Percentiles rank a stretch among this genome's conserved stretches.
These are phyloP conservation scores for Frankliniella intonsa DNA, from an alignment of 2,888 invertebrate genomes.

Conservation along the genomic window DNA sequence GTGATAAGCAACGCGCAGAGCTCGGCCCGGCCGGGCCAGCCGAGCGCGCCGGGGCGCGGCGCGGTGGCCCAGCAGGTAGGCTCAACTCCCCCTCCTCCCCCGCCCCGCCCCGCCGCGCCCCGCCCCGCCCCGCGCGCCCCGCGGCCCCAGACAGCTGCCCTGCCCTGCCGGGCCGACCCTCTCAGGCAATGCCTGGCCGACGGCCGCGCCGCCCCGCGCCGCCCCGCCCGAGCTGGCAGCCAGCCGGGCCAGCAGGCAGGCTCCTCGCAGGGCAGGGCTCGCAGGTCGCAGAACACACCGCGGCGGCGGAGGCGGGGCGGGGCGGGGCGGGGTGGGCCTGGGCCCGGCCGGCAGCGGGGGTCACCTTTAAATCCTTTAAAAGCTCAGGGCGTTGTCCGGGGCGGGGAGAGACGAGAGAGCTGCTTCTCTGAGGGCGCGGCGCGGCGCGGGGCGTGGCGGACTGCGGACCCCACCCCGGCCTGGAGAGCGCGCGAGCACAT, in stretches of 20 bases:
- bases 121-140: background rate
- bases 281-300: background rate
- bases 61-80: background rate
- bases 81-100: background rate
- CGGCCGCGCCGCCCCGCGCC: background rate
- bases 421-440: too few relatives aligned
- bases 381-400: too few relatives aligned
- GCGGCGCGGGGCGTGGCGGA: too few relatives aligned
- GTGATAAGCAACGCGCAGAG: conserved; percentile 1
- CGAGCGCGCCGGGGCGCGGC: background rate
- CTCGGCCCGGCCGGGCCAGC: background rate
- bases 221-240: too few relatives aligned
- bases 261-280: background rate
- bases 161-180: background rate
- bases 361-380: too few relatives aligned
- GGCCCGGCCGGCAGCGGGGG: background rate
- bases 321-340: background rate
- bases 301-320: background rate
- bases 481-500: too few relatives aligned
- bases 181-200: background rate
- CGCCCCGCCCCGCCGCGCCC: conserved; percentile 7
- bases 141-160: background rate
- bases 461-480: too few relatives aligned
- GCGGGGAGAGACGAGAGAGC: too few relatives aligned
- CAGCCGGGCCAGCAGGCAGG: too few relatives aligned